These are phyloP conservation scores for Ctenochaetus hawaiiensis DNA, from an alignment of 2,797 vertebrate species.

Conservation along the genomic window DNA sequence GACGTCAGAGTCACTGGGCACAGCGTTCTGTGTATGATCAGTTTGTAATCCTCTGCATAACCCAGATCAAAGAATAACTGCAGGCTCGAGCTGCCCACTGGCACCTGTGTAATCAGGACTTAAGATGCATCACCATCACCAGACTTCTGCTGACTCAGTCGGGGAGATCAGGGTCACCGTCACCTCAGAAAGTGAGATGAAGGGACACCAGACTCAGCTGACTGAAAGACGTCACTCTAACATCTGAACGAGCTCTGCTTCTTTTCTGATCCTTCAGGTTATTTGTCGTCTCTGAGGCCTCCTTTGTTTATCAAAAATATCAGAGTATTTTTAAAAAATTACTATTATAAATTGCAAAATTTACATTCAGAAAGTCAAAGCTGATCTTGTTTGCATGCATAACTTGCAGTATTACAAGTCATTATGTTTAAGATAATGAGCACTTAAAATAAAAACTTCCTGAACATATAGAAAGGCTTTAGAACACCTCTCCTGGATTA, in stretches of 20 bases:
- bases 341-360: not conserved
- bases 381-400: not conserved
- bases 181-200: slow-evolving; percentile 34
- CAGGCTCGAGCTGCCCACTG: slow-evolving; percentile 15
- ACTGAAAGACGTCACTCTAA: slow-evolving; percentile 12
- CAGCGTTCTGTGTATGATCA: slow-evolving; percentile 18
- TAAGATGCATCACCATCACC: slow-evolving; percentile 7
- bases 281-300: not conserved
- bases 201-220: not conserved
- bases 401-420: not conserved
- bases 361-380: not conserved
- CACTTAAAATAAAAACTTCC: no score
- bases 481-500: not conserved
- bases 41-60: slow-evolving; percentile 57
- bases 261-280: not conserved
- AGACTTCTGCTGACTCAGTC: slow-evolving; percentile 59
- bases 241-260: not conserved
- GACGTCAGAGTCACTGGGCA: slow-evolving; percentile 38
- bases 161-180: slow-evolving; percentile 63
- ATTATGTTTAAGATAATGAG: not conserved
- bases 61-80: slow-evolving; percentile 59
- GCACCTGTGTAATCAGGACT: slow-evolving; percentile 36
- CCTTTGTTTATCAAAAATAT: fast-evolving
- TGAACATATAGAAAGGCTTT: not conserved
- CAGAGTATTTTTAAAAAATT: no score